A percentile compares a stretch with the other conserved stretches of the same genome.
phyloP scores from a whole-genome alignment of 2,888 invertebrate species.

The Heliconius erato region DNA sequence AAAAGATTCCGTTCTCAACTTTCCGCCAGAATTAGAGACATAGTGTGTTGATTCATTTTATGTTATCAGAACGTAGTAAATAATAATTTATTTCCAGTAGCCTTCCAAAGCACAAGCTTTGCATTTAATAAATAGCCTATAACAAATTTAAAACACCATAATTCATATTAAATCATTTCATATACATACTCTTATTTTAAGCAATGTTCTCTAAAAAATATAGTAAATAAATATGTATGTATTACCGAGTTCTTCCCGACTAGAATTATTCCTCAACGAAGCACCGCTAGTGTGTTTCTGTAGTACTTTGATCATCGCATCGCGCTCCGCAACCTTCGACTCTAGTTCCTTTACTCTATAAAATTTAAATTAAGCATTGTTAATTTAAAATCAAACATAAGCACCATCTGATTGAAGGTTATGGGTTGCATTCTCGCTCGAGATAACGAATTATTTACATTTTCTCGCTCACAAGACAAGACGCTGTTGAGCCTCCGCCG shows the following conservation, averaged over 20 bases:
- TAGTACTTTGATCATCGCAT: constrained; percentile 95
- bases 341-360: constrained; percentile 92
- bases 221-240: background rate
- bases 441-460: background rate
- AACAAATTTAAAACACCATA: too few species aligned
- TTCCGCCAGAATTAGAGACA: too few species aligned
- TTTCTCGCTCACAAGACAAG: background rate
- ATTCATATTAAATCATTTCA: too few species aligned
- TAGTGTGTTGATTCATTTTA: too few species aligned
- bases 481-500: background rate
- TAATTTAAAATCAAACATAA: background rate
- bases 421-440: background rate
- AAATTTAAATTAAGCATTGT: background rate
- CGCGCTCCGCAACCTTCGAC: constrained; percentile 94
- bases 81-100: too few species aligned
- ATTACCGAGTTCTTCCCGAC: constrained; percentile 81
- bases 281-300: constrained; percentile 92
- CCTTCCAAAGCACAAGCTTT: too few species aligned
- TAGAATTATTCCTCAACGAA: constrained; percentile 82
- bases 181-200: too few species aligned
- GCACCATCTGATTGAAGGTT: background rate
- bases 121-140: too few species aligned
- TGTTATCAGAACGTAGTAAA: too few species aligned
- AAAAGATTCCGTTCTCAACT: too few species aligned
- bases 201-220: too few species aligned